These are phyloP conservation scores for Acanthurus lineatus DNA, from an alignment of 2,797 vertebrate genomes.

Conservation along the genomic window DNA sequence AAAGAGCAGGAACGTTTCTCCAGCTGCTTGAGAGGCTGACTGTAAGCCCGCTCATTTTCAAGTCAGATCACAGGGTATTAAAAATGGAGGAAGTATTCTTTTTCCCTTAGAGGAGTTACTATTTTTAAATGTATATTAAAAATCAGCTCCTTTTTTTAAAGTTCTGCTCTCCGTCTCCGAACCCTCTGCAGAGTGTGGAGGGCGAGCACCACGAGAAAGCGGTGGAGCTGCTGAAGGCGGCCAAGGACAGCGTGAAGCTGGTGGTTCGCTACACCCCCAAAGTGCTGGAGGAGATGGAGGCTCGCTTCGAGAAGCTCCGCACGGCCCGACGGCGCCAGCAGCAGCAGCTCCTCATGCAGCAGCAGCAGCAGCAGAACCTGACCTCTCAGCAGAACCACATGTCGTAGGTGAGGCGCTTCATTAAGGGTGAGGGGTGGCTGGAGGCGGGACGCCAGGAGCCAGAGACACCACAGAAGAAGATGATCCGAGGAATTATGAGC, in stretches of 20 bases:
- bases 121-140: slow-evolving; percentile 16
- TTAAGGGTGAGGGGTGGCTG: slow-evolving; percentile 65
- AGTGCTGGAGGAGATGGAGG: slow-evolving; percentile 99
- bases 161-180: background rate
- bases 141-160: slow-evolving; percentile 22
- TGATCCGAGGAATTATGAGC: background rate
- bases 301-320: slow-evolving; percentile 97
- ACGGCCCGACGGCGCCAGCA: slow-evolving; percentile 96
- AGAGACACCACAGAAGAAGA: background rate
- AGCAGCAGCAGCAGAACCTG: slow-evolving; percentile 93
- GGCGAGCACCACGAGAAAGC: slow-evolving; percentile 99
- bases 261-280: slow-evolving; percentile 99
- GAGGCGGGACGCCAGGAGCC: background rate
- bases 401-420: slow-evolving; percentile 97
- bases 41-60: slow-evolving; percentile 5
- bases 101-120: background rate
- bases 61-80: slow-evolving; percentile 3
- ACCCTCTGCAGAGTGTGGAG: slow-evolving; percentile 92
- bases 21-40: background rate
- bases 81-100: background rate
- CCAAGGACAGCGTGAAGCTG: slow-evolving; percentile 97
- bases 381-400: slow-evolving; percentile 94
- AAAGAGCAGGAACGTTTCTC: slow-evolving; percentile 9
- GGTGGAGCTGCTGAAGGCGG: slow-evolving; percentile 96
- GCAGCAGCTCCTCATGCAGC: slow-evolving; percentile 95